Evolutionary conservation across 1,140 invertebrate genomes (phyloP).

Genomic region (Brachionus rubens): DNA sequence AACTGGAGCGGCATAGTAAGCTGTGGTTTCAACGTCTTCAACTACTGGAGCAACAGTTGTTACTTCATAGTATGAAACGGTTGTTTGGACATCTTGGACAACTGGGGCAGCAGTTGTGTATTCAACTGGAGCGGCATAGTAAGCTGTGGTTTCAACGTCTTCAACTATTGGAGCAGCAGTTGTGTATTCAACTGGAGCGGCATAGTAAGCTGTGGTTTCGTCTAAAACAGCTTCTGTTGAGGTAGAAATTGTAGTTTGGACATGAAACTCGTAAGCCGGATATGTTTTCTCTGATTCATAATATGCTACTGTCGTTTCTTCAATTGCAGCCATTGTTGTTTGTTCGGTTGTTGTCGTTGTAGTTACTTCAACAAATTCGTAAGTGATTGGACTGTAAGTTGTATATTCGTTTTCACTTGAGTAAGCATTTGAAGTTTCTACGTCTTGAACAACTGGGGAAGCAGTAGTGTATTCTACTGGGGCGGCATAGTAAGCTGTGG

Average conservation of each 20-base stretch:
- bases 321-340: too few relatives aligned
- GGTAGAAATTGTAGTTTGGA: too few relatives aligned
- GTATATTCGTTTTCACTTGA: not conserved
- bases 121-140: not conserved
- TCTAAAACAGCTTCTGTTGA: too few relatives aligned
- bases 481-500: not conserved
- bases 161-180: not conserved
- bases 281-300: too few relatives aligned
- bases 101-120: too few relatives aligned
- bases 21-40: not conserved
- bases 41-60: not conserved
- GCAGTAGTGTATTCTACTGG: not conserved
- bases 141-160: not conserved
- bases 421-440: not conserved
- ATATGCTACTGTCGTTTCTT: too few relatives aligned
- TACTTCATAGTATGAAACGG: not conserved
- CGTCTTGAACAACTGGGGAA: not conserved
- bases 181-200: too few relatives aligned
- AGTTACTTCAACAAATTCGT: too few relatives aligned
- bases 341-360: too few relatives aligned
- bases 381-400: not conserved
- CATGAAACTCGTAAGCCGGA: too few relatives aligned
- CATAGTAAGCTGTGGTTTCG: too few relatives aligned
- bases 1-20: not conserved
- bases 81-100: too few relatives aligned